A percentile compares a stretch with the other conserved stretches of the same genome.
Evolutionary conservation across 1,140 invertebrate species (phyloP).

Genomic region (Apis mellifera): DNA sequence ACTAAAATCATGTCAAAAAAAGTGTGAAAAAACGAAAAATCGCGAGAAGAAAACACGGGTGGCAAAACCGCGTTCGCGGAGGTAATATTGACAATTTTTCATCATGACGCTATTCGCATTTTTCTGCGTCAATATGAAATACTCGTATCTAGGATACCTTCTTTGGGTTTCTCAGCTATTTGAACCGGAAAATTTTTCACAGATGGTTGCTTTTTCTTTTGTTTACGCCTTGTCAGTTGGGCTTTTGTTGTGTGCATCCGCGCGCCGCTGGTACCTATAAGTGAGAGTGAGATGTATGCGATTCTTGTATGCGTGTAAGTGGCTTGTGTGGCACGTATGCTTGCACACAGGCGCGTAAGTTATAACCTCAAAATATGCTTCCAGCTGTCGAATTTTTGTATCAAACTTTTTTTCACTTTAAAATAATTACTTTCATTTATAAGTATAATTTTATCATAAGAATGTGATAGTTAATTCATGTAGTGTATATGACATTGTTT

Average conservation of each 20-base stretch:
- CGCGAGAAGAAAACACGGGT: slow-evolving; percentile 70
- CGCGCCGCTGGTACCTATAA: slow-evolving; percentile 69
- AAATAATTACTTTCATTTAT: neutral
- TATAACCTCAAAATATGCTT: slow-evolving; percentile 76
- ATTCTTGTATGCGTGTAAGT: slow-evolving; percentile 51
- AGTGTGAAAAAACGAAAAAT: slow-evolving; percentile 49
- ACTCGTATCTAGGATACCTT: slow-evolving; percentile 30
- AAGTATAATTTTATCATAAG: neutral
- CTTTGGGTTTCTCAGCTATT: slow-evolving; percentile 10
- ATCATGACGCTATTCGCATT: slow-evolving; percentile 68
- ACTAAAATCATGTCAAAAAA: slow-evolving; percentile 28
- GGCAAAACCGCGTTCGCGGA: slow-evolving; percentile 74
- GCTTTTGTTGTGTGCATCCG: slow-evolving; percentile 76
- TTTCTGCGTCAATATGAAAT: slow-evolving; percentile 48
- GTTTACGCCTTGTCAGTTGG: slow-evolving; percentile 80
- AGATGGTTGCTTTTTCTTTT: slow-evolving; percentile 73
- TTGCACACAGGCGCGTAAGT: slow-evolving; percentile 64
- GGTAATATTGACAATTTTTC: slow-evolving; percentile 77
- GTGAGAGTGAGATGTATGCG: slow-evolving; percentile 59
- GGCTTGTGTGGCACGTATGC: slow-evolving; percentile 65
- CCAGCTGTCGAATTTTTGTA: slow-evolving; percentile 71
- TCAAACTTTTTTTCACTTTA: neutral
- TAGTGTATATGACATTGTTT: slow-evolving; percentile 1
- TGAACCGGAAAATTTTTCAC: slow-evolving; percentile 41
- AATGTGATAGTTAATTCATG: neutral